These are phyloP conservation scores for Adela reaumurella DNA, from an alignment of 2,888 invertebrate genomes.

Conservation along the genomic window DNA sequence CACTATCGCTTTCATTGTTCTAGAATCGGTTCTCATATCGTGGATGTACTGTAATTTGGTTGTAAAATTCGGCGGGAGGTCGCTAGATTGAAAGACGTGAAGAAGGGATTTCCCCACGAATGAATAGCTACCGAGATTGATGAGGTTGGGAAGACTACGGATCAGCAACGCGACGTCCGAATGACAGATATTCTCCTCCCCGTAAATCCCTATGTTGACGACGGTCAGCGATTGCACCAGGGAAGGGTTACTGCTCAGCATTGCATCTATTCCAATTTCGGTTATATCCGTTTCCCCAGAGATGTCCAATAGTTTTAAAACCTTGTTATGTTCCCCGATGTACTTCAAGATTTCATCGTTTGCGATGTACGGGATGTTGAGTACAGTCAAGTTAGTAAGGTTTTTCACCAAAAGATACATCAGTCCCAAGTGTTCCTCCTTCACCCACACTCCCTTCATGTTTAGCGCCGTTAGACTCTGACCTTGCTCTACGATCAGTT, in stretches of 20 bases:
- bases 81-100: slow-evolving; percentile 49
- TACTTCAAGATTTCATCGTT: slow-evolving; percentile 64
- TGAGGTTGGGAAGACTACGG: slow-evolving; percentile 60
- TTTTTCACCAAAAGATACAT: slow-evolving; percentile 60
- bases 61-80: slow-evolving; percentile 49
- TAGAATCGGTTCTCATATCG: slow-evolving; percentile 59
- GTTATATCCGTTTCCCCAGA: slow-evolving; percentile 70
- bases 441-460: slow-evolving; percentile 70
- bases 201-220: slow-evolving; percentile 66
- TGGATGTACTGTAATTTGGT: slow-evolving; percentile 66
- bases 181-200: slow-evolving; percentile 65
- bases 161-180: slow-evolving; percentile 62
- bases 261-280: slow-evolving; percentile 58
- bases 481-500: slow-evolving; percentile 62
- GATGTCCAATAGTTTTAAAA: slow-evolving; percentile 60
- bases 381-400: slow-evolving; percentile 54
- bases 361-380: slow-evolving; percentile 68
- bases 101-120: slow-evolving; percentile 63
- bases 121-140: slow-evolving; percentile 63
- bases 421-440: slow-evolving; percentile 63
- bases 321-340: slow-evolving; percentile 52
- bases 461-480: slow-evolving; percentile 61
- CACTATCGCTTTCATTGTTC: slow-evolving; percentile 57
- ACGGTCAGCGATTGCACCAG: slow-evolving; percentile 55
- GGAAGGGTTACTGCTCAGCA: slow-evolving; percentile 51